Conservation (phyloP, 2,888 invertebrate species). For the Ctenicera cuprea region DNA sequence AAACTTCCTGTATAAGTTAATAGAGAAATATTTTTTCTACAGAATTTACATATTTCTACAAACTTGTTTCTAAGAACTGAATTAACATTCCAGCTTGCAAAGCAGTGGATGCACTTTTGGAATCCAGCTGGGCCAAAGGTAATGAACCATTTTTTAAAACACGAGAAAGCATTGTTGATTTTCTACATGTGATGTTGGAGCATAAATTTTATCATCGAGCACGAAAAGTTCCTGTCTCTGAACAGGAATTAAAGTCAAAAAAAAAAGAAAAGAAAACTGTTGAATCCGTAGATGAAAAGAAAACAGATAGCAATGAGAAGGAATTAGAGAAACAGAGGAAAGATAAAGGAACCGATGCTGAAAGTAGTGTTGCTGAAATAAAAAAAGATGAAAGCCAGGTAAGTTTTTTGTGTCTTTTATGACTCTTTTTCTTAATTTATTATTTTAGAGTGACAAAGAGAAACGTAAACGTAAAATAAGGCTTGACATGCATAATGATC, state of each 20-base stretch:
- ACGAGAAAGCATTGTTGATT: conserved; percentile 86
- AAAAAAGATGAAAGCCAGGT: conserved; percentile 68
- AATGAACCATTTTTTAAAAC: conserved; percentile 87
- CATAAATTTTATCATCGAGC: conserved; percentile 98
- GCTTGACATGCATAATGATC: conserved; percentile 97
- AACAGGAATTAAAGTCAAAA: conserved; percentile 79
- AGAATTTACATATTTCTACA: too few species aligned
- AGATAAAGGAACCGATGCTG: conserved; percentile 72
- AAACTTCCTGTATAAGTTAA: too few species aligned
- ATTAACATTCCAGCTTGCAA: conserved; percentile 81
- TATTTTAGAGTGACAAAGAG: conserved; percentile 74
- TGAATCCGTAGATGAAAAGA: conserved; percentile 71
- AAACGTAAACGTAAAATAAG: conserved; percentile 93
- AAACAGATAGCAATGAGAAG: conserved; percentile 72
- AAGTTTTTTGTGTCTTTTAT: conserved; percentile 21
- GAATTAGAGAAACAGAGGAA: conserved; percentile 71
- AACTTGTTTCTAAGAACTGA: too few species aligned
- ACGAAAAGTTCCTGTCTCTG: conserved; percentile 87
- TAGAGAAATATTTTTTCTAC: too few species aligned
- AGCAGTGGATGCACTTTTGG: conserved; percentile 93
- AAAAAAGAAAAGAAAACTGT: conserved; percentile 74
- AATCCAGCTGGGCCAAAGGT: conserved; percentile 91
- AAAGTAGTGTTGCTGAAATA: conserved; percentile 75
- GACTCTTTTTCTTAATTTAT: not conserved
- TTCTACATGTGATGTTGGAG: conserved; percentile 88